Evolutionary conservation across 1,140 invertebrate genomes (phyloP), one percentile per base, ranked within the genome.

Genomic region (Tachypleus tridentatus): DNA sequence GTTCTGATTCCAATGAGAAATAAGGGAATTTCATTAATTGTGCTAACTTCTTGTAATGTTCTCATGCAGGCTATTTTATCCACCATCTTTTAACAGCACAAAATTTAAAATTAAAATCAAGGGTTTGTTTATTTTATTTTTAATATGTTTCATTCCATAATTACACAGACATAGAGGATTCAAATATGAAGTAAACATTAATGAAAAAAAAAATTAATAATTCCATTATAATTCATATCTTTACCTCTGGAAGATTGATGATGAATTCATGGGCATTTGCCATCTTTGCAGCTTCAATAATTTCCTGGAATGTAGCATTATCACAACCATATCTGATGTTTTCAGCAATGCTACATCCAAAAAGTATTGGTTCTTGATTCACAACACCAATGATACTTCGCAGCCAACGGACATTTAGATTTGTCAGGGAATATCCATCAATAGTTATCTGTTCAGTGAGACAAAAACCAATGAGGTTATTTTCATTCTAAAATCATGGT

Each of bases 181-280:
- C 29, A 29, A 29, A 29, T 29, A 56, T 54, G 10, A 62, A 62
- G 48, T 54, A 11, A 53, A 8, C 10, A 29, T 51, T 4, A 51
- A 49, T 59, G 50, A 52, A 10, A 52, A 62, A 57, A 52, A 62
- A 49, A 49, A 52, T 58, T n/a, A 9, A 61, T 49, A 54, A 2
- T 8, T n/a, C 51, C 49, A 59, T 11, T 29, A 11, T 49, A 47
- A 29, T 29, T 54, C 3, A 54, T 54, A 54, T 54, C 53, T 29
- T 58, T 57, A 66, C 88, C 73, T 83, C 70, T 3, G 87, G 88
- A 70, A 96, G 76, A 53, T 83, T 82, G 60, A 65, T 77, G 52
- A 97, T 92, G 71, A 95, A 96, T 53, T 83, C 80, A 71, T 95
- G 91, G 52, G 94, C 92, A 73, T 95, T 95, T 1, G 92, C 89